Evolutionary conservation across 2,113 vertebrate species (phyloP), one percentile per base, ranked within the genome.

Genomic region (Tragulus kanchil): DNA sequence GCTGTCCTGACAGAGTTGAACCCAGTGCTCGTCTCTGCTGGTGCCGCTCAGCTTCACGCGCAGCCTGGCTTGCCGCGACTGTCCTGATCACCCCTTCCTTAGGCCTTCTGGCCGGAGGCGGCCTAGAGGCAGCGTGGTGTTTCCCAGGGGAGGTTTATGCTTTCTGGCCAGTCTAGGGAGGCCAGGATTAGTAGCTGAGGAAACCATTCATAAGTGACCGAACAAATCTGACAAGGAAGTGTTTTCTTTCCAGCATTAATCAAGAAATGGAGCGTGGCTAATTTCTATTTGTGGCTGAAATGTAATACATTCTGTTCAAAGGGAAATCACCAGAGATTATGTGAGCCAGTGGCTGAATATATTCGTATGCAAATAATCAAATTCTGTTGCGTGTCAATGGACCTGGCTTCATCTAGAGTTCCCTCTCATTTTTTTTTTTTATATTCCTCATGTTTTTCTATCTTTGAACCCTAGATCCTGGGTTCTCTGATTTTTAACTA

Each of bases 401-500:
- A 79, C 62, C n/a, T 85, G 87, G 52, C 73, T 96, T 96, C 75
- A 95, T 1, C 52, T 87, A 45, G 10, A 61, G n/a, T 73, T 84
- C 36, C 9, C 3, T 48, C 25, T 86, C 28, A 19, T 61, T 89
- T 75, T 71, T 71, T 58, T 54, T 59, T 17, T 62, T n/a, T n/a
- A n/a, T n/a, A n/a, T n/a, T n/a, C n/a, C 36, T 36, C 36, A 36
- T 36, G 0, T 85, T 94, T 96, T 89, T 79, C 7, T 64, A n/a
- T 82, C 31, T 77, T 36, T 94, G 54, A 94, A 90, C n/a, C 28
- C 26, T 82, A 9, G 17, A 19, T 85, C 23, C 7, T 85, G 5
- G 45, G 19, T 85, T 96, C 45, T 97, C 14, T 87, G 62, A 85
- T 28, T 73, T 94, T 89, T 95, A 78, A 54, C 26, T 95, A 67